Base-by-base conservation (phyloP, 1,140 invertebrate genomes). In the Zelostemma sp. region DNA sequence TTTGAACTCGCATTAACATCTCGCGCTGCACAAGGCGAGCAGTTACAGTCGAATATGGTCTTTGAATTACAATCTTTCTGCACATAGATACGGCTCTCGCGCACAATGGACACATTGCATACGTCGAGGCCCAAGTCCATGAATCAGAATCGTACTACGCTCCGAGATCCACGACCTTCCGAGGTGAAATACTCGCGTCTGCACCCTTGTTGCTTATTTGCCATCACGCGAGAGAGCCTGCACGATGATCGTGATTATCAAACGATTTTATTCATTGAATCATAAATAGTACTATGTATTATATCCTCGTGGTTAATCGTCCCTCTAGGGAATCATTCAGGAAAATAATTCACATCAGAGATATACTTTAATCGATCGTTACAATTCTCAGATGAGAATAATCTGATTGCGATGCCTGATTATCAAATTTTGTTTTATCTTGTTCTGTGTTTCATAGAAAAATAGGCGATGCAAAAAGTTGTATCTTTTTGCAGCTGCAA, bases 21-120 rank as follows among this genome's bases (percentile, higher is more conserved):
- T 47, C 38, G 51, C 15, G 61, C 56, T 51, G 58, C 49, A 21
- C 51, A 25, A 59, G 40, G 43, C 59, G 50, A 55, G 61, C 57
- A 54, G 61, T 68, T 61, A 56, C 33, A 41, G 41, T 61, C 55
- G 12, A 73, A 66, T 57, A 50, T 53, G 71, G 61, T 54, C 48
- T 69, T 69, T 67, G 63, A 70, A 64, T 73, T 58, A 62, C 64
- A 47, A 73, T 69, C 60, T 65, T 67, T 70, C 63, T 66, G 56
- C 68, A 65, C 50, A 68, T 51, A 59, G 25, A 57, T 58, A 57
- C 56, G 47, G 33, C 46, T 40, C 53, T 61, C 38, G 62, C 58
- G 64, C 60, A 73, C 73, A 74, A 76, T 75, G 55, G 68, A 60
- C 64, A 68, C 64, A 63, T 68, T 61, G 49, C 17, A 47, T 55